Evolutionary conservation across 2,888 invertebrate genomes (phyloP).

Genomic region (Pyrgus malvae): DNA sequence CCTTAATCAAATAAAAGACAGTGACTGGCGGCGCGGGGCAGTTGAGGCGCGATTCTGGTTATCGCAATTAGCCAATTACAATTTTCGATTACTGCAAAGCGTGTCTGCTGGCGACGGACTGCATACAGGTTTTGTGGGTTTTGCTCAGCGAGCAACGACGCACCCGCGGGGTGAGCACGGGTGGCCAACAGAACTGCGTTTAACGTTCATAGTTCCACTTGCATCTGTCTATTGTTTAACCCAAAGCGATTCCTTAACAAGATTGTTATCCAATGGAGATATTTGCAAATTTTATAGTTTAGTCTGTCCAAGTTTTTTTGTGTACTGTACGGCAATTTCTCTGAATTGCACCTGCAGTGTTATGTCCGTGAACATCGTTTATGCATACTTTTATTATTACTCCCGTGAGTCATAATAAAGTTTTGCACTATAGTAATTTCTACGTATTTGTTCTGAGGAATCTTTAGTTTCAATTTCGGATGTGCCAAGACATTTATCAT

Average conservation of each 20-base stretch:
- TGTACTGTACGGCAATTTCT: no score
- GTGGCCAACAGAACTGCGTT: constrained; percentile 59
- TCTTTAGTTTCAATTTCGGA: no score
- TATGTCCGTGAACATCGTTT: no score
- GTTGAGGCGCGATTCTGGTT: constrained; percentile 39
- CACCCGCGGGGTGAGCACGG: constrained; percentile 46
- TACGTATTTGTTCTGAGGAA: no score
- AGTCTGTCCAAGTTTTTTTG: no score
- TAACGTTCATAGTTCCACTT: constrained; percentile 36
- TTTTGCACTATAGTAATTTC: no score
- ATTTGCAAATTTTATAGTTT: not conserved
- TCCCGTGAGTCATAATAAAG: no score
- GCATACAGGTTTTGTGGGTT: constrained; percentile 66
- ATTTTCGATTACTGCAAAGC: constrained; percentile 67
- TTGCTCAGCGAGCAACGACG: constrained; percentile 41
- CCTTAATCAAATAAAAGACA: constrained; percentile 24
- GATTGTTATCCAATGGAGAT: not conserved
- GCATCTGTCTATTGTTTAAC: constrained; percentile 41
- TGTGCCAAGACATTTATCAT: no score
- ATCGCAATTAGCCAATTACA: constrained; percentile 63
- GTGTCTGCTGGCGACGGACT: constrained; percentile 50
- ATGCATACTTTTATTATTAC: no score
- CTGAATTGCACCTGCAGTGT: no score
- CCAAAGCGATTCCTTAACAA: not conserved
- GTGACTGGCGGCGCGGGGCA: constrained; percentile 6